Conservation (phyloP, 2,113 vertebrate species). For the Cryptotis parvus region DNA sequence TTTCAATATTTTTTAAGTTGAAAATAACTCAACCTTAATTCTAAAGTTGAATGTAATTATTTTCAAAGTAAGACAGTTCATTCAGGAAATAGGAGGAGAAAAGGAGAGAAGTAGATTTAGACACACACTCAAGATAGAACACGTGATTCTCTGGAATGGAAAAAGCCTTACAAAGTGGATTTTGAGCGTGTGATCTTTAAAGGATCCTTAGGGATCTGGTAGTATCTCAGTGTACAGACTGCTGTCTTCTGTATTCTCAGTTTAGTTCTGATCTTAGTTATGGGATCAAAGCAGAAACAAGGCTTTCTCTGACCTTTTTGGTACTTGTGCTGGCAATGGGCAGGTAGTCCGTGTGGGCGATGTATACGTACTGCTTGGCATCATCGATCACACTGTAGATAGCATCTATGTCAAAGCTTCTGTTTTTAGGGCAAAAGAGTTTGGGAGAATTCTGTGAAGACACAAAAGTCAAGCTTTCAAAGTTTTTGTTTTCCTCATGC, state of each 20-base stretch:
- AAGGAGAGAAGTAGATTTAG: too few relatives aligned
- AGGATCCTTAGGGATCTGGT: not conserved
- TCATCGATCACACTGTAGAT: conserved; percentile 95
- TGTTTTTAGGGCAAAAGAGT: conserved; percentile 93
- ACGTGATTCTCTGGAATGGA: too few relatives aligned
- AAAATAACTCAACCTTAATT: too few relatives aligned
- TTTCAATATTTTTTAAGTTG: too few relatives aligned
- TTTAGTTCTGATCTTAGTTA: not conserved
- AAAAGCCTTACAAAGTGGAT: too few relatives aligned
- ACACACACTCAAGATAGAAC: too few relatives aligned
- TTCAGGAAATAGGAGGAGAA: too few relatives aligned
- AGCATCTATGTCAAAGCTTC: conserved; percentile 95
- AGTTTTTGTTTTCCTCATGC: conserved; percentile 8
- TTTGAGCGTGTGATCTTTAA: too few relatives aligned
- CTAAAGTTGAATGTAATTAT: too few relatives aligned
- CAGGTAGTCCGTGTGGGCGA: conserved; percentile 95
- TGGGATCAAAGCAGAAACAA: fast-evolving
- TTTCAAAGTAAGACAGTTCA: too few relatives aligned
- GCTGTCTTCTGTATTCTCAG: not conserved
- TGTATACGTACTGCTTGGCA: conserved; percentile 93
- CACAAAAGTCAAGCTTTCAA: conserved; percentile 60
- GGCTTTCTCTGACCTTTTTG: conserved; percentile 87
- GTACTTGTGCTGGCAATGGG: conserved; percentile 89
- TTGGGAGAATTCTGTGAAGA: conserved; percentile 94
- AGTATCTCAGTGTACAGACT: too few relatives aligned